Base-by-base conservation (phyloP, 1,140 invertebrate species). In the Diuraphis noxia region DNA sequence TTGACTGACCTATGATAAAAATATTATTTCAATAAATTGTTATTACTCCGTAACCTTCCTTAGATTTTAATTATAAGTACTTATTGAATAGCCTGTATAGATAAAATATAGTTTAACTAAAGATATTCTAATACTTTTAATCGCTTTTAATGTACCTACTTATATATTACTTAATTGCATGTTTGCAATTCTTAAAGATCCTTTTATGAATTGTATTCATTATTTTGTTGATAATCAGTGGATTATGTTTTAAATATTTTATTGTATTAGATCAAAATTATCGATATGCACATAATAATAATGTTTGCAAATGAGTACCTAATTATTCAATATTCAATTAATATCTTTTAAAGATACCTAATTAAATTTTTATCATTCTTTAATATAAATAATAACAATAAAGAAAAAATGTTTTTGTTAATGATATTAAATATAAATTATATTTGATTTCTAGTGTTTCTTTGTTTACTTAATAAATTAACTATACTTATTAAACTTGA, bases 11-110 rank as follows among this genome's bases (percentile, higher is more conserved):
- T n/a, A n/a, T 72, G 56, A 72, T 72, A 72, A 72, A 72, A 72
- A n/a, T n/a, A 63, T n/a, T n/a, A n/a, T 72, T 72, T 72, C 56
- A 72, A 72, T 72, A n/a, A n/a, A 46, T 46, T 72, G n/a, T n/a
- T 72, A 72, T 72, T 72, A 72, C 56, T 72, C 56, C 30, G 56
- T 72, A 72, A 72, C 56, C 56, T 72, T 72, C 56, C 56, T 72
- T n/a, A 17, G 56, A n/a, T 72, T n/a, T 79, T 23, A 79, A 21
- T 38, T 34, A 21, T 79, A 79, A 79, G 77, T 34, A 79, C 77
- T 36, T 38, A 38, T 38, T 79, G 77, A 79, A 79, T 34, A 38
- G 77, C 5, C 21, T 79, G 77, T 2, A 38, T 38, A 79, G 77
- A 79, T 79, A 79, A 79, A 79, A 79, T 21, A 38, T 79, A 38